These are phyloP conservation scores for Oncopeltus fasciatus DNA, from an alignment of 1,140 invertebrate species.

Conservation along the genomic window DNA sequence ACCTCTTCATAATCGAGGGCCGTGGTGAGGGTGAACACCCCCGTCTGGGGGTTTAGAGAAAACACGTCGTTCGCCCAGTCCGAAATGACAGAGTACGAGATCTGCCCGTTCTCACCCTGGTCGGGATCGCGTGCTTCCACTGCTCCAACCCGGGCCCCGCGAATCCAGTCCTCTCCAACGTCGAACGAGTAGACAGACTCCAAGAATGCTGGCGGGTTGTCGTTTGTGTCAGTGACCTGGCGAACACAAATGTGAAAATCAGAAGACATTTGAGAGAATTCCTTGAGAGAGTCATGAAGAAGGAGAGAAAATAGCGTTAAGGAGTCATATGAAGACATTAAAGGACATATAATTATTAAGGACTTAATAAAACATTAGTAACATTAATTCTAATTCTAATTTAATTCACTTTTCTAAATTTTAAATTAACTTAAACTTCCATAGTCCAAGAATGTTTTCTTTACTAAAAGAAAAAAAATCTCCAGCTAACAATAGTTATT, in stretches of 20 bases:
- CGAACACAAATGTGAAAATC: conserved; percentile 27
- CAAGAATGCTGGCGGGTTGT: conserved; percentile 80
- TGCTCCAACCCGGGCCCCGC: conserved; percentile 65
- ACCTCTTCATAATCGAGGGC: conserved; percentile 87
- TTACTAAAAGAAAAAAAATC: no score
- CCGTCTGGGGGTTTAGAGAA: conserved; percentile 75
- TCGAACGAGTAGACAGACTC: conserved; percentile 77
- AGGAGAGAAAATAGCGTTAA: no score
- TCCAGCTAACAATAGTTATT: no score
- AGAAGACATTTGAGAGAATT: no score
- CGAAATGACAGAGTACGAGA: conserved; percentile 74
- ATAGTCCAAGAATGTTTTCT: no score
- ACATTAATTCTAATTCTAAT: no score
- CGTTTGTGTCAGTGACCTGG: conserved; percentile 82
- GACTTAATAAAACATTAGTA: no score
- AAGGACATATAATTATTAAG: no score
- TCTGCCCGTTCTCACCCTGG: conserved; percentile 68
- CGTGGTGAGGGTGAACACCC: conserved; percentile 75
- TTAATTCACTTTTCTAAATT: no score
- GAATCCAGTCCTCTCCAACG: conserved; percentile 65
- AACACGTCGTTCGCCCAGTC: conserved; percentile 93
- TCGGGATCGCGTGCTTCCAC: conserved; percentile 72
- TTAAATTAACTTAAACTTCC: no score
- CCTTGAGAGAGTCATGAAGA: no score
- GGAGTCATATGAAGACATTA: no score